Conservation (phyloP, 2,113 vertebrate genomes). For the Coracopsis vasa region DNA sequence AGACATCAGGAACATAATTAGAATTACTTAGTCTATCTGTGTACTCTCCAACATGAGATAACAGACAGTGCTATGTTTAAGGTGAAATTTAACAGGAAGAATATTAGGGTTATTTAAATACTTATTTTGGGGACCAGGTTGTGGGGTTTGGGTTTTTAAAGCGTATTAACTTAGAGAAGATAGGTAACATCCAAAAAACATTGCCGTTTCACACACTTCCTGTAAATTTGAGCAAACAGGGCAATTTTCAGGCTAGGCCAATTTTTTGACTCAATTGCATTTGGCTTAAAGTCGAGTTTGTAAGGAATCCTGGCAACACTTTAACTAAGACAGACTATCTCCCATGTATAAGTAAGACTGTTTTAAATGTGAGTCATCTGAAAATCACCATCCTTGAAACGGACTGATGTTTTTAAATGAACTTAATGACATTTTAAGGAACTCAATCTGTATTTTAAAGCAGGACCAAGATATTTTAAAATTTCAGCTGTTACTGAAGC, state of each 20-base stretch:
- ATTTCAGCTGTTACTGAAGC: neutral
- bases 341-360: neutral
- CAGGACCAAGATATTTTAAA: neutral
- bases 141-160: neutral
- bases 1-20: neutral
- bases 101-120: neutral
- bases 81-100: neutral
- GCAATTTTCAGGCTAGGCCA: neutral
- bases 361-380: constrained; percentile 39
- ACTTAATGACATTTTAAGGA: constrained; percentile 8
- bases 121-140: neutral
- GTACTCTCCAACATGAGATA: neutral
- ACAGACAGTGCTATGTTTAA: neutral
- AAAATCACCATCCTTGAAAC: constrained; percentile 12
- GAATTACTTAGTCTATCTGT: neutral
- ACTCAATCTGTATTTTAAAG: constrained; percentile 1
- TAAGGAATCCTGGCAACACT: constrained; percentile 13
- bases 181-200: neutral
- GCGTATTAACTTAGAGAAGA: neutral
- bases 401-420: neutral
- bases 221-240: constrained; percentile 32
- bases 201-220: constrained; percentile 25
- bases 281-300: constrained; percentile 20
- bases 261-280: constrained; percentile 33
- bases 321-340: constrained; percentile 11